These are phyloP conservation scores for Mionectes macconnelli DNA, from an alignment of 2,113 vertebrate species.

Conservation along the genomic window DNA sequence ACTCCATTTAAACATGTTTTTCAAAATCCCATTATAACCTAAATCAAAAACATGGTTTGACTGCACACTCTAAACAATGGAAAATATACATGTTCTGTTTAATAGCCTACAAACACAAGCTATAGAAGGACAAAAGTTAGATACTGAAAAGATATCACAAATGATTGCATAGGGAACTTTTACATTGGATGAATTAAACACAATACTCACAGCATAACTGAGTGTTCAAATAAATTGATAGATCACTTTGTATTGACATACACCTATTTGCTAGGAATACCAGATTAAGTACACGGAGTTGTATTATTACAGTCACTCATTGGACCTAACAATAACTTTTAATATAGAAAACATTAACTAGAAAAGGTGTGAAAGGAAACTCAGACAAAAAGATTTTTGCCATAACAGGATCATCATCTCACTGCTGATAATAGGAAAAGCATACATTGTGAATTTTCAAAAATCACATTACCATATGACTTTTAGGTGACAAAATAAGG, in stretches of 20 bases:
- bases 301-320: background rate
- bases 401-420: background rate
- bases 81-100: background rate
- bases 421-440: background rate
- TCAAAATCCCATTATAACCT: conserved; percentile 9
- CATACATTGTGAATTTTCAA: background rate
- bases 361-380: background rate
- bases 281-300: background rate
- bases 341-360: background rate
- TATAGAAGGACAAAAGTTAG: background rate
- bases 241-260: background rate
- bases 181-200: background rate
- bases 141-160: background rate
- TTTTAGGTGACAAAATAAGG: background rate
- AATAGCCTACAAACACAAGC: background rate
- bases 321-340: background rate
- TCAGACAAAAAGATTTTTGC: background rate
- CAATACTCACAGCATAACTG: background rate
- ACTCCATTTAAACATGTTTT: background rate
- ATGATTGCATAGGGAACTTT: background rate
- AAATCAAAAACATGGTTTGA: background rate
- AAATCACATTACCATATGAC: background rate
- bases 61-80: background rate
- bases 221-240: background rate
- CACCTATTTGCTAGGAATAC: background rate